Conservation (phyloP, 1,140 invertebrate genomes). For the Caerostris darwini region DNA sequence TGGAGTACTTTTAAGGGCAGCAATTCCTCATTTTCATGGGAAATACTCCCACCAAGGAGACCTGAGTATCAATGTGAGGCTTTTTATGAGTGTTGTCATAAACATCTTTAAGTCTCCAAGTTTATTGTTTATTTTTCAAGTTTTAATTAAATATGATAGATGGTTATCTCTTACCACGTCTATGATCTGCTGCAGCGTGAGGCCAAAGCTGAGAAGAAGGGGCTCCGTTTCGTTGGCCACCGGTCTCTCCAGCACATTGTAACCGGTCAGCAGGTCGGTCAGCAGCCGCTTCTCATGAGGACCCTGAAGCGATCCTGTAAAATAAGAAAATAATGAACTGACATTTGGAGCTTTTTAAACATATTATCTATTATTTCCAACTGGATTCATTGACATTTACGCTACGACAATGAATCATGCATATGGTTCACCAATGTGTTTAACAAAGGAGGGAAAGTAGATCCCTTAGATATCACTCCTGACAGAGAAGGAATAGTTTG, state of each 20-base stretch:
- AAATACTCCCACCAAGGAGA: background rate
- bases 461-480: background rate
- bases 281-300: conserved; percentile 81
- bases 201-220: conserved; percentile 82
- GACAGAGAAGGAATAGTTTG: background rate
- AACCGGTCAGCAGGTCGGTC: conserved; percentile 81
- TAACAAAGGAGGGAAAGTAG: no score
- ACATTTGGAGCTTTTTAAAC: background rate
- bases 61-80: background rate
- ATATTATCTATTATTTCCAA: background rate
- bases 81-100: no score
- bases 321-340: background rate
- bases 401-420: background rate
- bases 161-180: conserved; percentile 82
- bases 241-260: conserved; percentile 83
- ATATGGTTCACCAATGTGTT: background rate
- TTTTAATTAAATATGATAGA: background rate
- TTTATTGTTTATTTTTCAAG: background rate
- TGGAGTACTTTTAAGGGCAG: no score
- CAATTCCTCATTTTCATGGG: no score
- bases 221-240: conserved; percentile 82
- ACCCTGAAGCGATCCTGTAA: conserved; percentile 71
- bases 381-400: background rate
- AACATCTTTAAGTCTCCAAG: background rate
- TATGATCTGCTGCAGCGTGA: conserved; percentile 84